Evolutionary conservation across 1,140 invertebrate species (phyloP), one percentile per base, ranked within the genome.

Genomic region (Adoxophyes honmai): DNA sequence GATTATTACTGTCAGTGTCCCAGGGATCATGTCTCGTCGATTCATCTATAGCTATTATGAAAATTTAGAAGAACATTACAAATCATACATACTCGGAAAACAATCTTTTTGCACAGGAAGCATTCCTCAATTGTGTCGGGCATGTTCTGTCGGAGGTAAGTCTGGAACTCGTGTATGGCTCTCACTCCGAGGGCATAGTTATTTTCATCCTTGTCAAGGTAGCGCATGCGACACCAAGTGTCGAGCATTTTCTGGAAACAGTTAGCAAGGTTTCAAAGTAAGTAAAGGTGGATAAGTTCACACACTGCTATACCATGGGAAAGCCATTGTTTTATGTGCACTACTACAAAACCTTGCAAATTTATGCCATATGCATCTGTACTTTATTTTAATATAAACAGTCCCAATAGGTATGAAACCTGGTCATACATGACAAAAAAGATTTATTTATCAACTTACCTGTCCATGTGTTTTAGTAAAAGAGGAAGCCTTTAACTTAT

Each of bases 81-180:
- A 28, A 28, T 28, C 21, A 54, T 8, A 73, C 78, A 66, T 73
- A 89, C 86, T 59, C 77, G 75, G 51, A 79, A 88, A 21, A 89
- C 85, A 62, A 77, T 71, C 52, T 76, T 67, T 52, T 86, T 84
- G 52, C 86, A 89, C 15, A 86, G 58, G 34, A 58, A 75, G 55
- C 86, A 89, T 56, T 81, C 74, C 59, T 80, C 70, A 54, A 87
- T 65, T n/a, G 63, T 60, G 39, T 86, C 81, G 7, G 78, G 75
- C 68, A 89, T 77, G 39, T 88, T 79, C 51, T 81, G 68, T 2
- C 69, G 57, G 0, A 89, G 54, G 34, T 89, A 89, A 0, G 68
- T 62, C 59, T 88, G 78, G 78, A 89, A 89, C 60, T 89, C 86
- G 66, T 88, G 78, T 28, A 89, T 86, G 4, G 69, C 68, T 64